Conservation (phyloP, 2,113 vertebrate species). For the Aldabrachelys gigantea region DNA sequence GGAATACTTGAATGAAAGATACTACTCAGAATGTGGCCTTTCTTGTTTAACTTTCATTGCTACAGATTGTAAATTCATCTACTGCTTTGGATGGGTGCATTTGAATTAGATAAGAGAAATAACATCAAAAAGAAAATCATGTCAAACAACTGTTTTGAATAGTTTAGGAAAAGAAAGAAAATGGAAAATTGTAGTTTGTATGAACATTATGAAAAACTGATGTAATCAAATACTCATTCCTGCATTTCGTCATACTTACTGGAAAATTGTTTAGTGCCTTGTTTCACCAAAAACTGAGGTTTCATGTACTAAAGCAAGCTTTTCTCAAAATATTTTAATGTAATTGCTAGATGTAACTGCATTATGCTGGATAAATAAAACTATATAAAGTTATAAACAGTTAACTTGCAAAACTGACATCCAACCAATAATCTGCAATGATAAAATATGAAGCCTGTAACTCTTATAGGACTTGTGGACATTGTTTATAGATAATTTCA, state of each 20-base stretch:
- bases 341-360: neutral
- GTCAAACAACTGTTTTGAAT: neutral
- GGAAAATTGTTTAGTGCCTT: neutral
- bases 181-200: neutral
- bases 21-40: neutral
- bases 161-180: constrained; percentile 4
- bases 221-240: neutral
- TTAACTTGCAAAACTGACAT: neutral
- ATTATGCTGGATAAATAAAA: neutral
- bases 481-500: neutral
- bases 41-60: neutral
- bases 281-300: neutral
- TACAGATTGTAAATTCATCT: neutral
- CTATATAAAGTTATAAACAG: neutral
- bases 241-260: neutral
- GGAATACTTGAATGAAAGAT: neutral
- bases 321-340: neutral
- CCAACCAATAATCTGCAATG: neutral
- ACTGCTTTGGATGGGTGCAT: neutral
- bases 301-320: neutral
- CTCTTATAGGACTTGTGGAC: neutral
- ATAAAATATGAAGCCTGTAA: neutral
- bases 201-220: neutral
- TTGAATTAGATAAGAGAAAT: neutral
- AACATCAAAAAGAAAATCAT: neutral